Base-by-base conservation (phyloP, 2,797 vertebrate genomes). In the Rhinella marina region DNA sequence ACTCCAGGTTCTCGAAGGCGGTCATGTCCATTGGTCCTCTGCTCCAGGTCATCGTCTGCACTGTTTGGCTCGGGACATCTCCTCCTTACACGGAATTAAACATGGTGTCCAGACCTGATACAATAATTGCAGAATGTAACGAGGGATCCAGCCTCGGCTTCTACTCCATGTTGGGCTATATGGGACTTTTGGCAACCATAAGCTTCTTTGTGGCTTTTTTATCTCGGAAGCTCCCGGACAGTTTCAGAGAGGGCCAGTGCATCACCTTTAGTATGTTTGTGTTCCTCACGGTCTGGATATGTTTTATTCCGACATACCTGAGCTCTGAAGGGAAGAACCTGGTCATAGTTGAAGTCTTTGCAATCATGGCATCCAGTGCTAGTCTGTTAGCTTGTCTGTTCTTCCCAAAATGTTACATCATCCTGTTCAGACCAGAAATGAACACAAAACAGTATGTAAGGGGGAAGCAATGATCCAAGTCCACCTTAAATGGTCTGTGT, bases 211-310 rank as follows among this genome's bases (percentile, higher is more conserved):
- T 89, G n/a, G 88, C 88, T 2, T 89, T 89, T 56, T 17, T 89
- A 25, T 82, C 88, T 3, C n/a, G 88, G 25, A 83, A 82, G 12
- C 86, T 90, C 7, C 88, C 88, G 0, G 88, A 90, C 29, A 81
- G 76, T 29, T 90, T 90, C 21, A 87, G 75, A 13, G 88, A 90
- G n/a, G 86, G 59, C 9, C 72, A 88, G 16, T 86, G 78, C 21
- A 89, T 89, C 19, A 89, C 80, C 19, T 89, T 89, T 25, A 89
- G 88, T 16, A 89, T 89, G 88, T 89, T 89, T 52, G 84, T 57
- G 1, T 89, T 86, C 25, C 80, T 86, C 8, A 86, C 80, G 56
- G 88, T 89, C 17, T 89, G 88, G 88, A 19, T 89, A 0, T 83
- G 62, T 68, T 89, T 89, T 29, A 89, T 89, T 32, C 88, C 88